phyloP scores from a whole-genome alignment of 2,113 vertebrate genomes.

The Pelecanoides urinatrix region DNA sequence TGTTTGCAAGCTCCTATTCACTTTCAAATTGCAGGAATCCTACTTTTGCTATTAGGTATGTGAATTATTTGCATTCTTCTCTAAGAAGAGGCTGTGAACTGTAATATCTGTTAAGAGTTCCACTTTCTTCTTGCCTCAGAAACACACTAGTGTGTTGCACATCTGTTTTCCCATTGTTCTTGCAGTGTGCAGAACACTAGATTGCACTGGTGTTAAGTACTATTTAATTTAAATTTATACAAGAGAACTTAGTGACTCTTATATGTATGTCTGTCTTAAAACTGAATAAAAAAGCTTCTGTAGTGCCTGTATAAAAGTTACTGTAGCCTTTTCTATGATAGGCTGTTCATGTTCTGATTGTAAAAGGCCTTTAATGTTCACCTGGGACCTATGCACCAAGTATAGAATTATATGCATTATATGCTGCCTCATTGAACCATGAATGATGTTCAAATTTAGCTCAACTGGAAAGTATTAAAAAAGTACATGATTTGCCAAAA shows the following conservation, averaged over 20 bases:
- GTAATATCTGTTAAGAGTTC: not conserved
- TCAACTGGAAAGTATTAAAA: not conserved
- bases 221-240: not conserved
- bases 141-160: not conserved
- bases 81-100: not conserved
- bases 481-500: not conserved
- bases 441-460: not conserved
- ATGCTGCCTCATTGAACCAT: accelerated
- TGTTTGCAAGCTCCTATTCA: not conserved
- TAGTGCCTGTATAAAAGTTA: not conserved
- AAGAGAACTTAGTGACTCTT: not conserved
- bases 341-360: not conserved
- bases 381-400: not conserved
- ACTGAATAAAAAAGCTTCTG: not conserved
- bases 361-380: not conserved
- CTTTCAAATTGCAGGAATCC: not conserved
- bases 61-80: not conserved
- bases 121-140: not conserved
- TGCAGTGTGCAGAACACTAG: not conserved
- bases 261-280: not conserved
- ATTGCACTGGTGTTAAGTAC: not conserved
- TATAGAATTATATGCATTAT: not conserved
- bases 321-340: not conserved
- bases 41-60: not conserved
- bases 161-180: not conserved